Conservation (phyloP, 1,140 invertebrate genomes). For the honey bee (Apis mellifera) region DNA sequence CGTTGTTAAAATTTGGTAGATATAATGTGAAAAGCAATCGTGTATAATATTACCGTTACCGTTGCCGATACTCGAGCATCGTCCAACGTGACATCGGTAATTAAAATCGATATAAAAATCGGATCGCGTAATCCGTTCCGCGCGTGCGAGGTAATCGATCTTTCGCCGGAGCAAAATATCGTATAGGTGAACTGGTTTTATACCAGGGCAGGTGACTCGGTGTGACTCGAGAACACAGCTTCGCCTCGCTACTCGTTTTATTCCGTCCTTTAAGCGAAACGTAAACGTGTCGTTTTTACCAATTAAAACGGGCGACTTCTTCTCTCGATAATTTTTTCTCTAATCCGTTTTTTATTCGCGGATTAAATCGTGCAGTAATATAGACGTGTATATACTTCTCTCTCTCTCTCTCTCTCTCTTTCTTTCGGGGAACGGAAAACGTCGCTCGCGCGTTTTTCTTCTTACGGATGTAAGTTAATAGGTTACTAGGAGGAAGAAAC, state of each 20-base stretch:
- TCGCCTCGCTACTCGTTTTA: not conserved
- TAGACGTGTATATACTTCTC: too few species aligned
- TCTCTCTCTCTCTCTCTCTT: too few species aligned
- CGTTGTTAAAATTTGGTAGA: too few species aligned
- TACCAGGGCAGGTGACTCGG: not conserved
- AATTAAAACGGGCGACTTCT: not conserved
- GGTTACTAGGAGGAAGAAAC: not conserved
- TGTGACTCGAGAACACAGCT: not conserved
- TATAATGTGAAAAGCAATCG: too few species aligned
- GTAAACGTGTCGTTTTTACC: not conserved
- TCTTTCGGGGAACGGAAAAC: not conserved
- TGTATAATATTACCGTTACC: too few species aligned
- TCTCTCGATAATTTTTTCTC: not conserved
- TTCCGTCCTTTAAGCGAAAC: not conserved
- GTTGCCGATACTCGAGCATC: too few species aligned
- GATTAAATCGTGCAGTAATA: not conserved
- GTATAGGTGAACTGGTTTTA: slow-evolving; percentile 14
- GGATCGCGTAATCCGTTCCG: not conserved
- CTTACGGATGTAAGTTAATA: not conserved
- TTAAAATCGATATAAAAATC: slow-evolving; percentile 7
- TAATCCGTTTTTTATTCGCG: too few species aligned
- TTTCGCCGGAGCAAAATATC: not conserved
- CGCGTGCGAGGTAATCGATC: not conserved
- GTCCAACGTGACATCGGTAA: not conserved
- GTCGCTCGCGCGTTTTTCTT: too few species aligned